Percentiles rank a stretch among this genome's conserved stretches.
Evolutionary conservation across 30 jellyfish, hydroid and myxozoan genomes (phyloP).

Genomic region (Aurelia sp.): DNA sequence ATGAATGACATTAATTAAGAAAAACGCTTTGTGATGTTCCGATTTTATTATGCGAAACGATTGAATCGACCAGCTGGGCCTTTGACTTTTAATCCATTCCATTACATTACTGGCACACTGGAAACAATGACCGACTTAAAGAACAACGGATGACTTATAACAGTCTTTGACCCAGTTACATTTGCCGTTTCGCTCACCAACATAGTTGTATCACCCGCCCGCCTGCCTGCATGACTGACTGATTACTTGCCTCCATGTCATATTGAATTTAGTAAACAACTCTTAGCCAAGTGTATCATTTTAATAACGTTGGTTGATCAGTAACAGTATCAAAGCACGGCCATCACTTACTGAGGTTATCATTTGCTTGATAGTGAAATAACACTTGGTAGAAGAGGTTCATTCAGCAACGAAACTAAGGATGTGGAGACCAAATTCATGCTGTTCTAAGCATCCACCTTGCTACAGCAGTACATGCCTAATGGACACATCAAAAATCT

Average conservation of each 20-base stretch:
- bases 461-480: conserved; percentile 65
- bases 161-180: conserved; percentile 72
- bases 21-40: conserved; percentile 57
- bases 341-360: too few relatives aligned
- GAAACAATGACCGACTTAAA: conserved; percentile 54
- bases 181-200: conserved; percentile 70
- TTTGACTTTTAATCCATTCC: conserved; percentile 61
- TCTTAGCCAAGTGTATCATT: too few relatives aligned
- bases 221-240: too few relatives aligned
- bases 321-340: neutral
- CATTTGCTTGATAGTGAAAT: too few relatives aligned
- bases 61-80: conserved; percentile 62
- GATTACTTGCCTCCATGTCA: too few relatives aligned
- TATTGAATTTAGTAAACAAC: too few relatives aligned
- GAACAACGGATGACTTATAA: conserved; percentile 65
- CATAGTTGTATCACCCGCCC: conserved; percentile 22
- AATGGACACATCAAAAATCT: conserved; percentile 55
- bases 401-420: neutral
- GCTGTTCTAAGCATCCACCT: conserved; percentile 75
- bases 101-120: conserved; percentile 79
- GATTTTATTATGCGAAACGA: conserved; percentile 43
- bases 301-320: neutral
- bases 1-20: conserved; percentile 42
- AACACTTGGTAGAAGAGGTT: neutral
- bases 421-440: conserved; percentile 70